phyloP scores from a whole-genome alignment of 2,888 invertebrate species.

The Noctua comes region DNA sequence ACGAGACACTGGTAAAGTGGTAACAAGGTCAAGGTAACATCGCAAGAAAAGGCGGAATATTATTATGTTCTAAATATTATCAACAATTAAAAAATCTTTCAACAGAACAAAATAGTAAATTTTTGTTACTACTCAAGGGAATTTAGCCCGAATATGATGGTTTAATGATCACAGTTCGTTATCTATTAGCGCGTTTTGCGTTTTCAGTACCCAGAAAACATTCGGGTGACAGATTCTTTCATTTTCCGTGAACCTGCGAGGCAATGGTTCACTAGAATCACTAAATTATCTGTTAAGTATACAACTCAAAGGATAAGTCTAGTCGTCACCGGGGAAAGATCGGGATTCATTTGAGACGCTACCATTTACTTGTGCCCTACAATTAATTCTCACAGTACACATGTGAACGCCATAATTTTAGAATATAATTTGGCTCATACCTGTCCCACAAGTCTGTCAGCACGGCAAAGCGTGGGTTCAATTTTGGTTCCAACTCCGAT shows the following conservation, averaged over 20 bases:
- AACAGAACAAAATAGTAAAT: too few species aligned
- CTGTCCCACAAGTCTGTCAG: conserved; percentile 99
- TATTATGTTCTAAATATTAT: too few species aligned
- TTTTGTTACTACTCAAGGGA: too few species aligned
- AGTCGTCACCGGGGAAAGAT: background rate
- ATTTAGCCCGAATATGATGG: too few species aligned
- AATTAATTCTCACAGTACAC: background rate
- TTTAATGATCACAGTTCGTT: too few species aligned
- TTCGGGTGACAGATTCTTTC: background rate
- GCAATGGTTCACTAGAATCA: background rate
- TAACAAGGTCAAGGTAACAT: conserved; percentile 16
- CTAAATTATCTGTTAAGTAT: background rate
- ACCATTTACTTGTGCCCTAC: background rate
- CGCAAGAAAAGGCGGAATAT: background rate
- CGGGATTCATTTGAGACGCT: background rate
- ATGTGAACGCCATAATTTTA: background rate
- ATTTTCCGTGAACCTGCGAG: background rate
- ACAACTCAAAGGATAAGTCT: background rate
- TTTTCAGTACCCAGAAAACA: background rate
- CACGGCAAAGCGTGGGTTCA: conserved; percentile 99
- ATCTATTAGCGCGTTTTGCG: background rate
- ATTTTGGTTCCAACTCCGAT: conserved; percentile 99
- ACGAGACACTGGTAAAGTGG: background rate
- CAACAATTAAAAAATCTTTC: too few species aligned
- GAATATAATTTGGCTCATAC: conserved; percentile 73